A percentile compares a stretch with the other conserved stretches of the same genome.
Conservation (phyloP, 2,113 vertebrate genomes). For the Calyptommatus sinebrachiatus region DNA sequence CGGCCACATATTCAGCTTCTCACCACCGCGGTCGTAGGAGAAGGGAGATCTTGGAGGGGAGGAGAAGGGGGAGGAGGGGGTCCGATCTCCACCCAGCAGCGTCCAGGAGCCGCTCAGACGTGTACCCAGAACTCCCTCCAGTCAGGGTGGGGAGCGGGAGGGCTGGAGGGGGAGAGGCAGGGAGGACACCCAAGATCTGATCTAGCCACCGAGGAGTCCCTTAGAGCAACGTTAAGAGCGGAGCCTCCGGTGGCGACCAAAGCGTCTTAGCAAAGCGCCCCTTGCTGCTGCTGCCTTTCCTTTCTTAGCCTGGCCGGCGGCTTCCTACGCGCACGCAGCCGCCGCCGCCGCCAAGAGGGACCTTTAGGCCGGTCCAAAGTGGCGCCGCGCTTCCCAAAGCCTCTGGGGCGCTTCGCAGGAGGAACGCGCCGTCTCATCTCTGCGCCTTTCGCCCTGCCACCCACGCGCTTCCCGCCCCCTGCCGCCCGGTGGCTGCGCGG, state of each 20-base stretch:
- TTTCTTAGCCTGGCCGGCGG: background rate
- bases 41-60: background rate
- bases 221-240: background rate
- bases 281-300: background rate
- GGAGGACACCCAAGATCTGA: background rate
- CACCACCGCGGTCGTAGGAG: background rate
- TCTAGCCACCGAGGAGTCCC: background rate
- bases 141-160: no score
- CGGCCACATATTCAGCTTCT: background rate
- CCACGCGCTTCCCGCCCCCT: background rate
- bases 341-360: background rate
- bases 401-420: background rate
- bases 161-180: background rate
- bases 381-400: background rate
- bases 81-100: background rate
- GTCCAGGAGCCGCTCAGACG: background rate
- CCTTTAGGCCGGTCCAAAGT: constrained; percentile 2
- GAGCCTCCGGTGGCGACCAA: background rate
- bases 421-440: background rate
- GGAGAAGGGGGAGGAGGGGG: background rate
- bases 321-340: background rate
- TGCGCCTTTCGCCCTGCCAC: background rate
- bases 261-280: background rate
- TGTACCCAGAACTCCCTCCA: background rate
- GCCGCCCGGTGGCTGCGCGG: background rate